A percentile compares a stretch with the other conserved stretches of the same genome.
These are phyloP conservation scores for Tribolium castaneum DNA, from an alignment of 1,140 invertebrate genomes.

Conservation along the genomic window DNA sequence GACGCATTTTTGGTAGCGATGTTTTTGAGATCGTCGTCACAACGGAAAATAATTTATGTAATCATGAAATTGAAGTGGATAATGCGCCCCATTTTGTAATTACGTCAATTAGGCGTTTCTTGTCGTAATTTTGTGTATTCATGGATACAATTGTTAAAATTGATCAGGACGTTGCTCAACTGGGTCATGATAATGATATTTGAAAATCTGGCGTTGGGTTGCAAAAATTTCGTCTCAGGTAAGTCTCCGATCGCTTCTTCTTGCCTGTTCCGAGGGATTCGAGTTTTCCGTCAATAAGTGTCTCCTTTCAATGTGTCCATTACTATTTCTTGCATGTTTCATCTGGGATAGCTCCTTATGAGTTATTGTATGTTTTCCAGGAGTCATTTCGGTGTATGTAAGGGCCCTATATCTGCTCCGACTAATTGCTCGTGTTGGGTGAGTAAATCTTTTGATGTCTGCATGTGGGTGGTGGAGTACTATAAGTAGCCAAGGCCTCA, in stretches of 20 bases:
- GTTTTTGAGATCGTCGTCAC: neutral
- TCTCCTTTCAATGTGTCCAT: constrained; percentile 9
- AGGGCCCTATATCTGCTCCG: constrained; percentile 28
- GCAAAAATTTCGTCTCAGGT: neutral
- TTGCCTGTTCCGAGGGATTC: neutral
- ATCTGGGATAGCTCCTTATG: constrained; percentile 35
- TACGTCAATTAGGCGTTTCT: constrained; percentile 7
- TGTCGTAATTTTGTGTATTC: constrained; percentile 24
- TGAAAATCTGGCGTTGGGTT: neutral
- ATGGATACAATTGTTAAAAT: constrained; percentile 10
- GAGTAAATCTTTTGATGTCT: constrained; percentile 35
- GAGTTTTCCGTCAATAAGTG: neutral
- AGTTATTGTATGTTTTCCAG: constrained; percentile 42
- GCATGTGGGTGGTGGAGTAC: constrained; percentile 36
- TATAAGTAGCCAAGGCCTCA: constrained; percentile 15
- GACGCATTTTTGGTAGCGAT: neutral
- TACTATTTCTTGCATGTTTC: constrained; percentile 38
- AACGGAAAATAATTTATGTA: neutral
- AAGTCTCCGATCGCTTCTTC: neutral
- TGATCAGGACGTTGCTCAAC: constrained; percentile 1
- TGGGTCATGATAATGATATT: constrained; percentile 32
- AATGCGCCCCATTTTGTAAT: constrained; percentile 8
- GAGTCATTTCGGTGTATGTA: constrained; percentile 28
- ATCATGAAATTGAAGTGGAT: constrained; percentile 8
- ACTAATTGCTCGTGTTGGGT: constrained; percentile 19